Evolutionary conservation across 2,113 vertebrate genomes (phyloP).

Genomic region (human (Homo sapiens)): GRCh38 chr16:10191501-10192000

Average conservation of each 20-base stretch:
- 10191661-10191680: background rate
- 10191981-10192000: background rate
- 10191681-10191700: background rate
- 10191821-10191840: background rate
- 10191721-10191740: background rate
- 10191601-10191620: background rate
- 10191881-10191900: background rate
- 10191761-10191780: background rate
- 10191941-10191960: too few species aligned
- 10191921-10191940: background rate
- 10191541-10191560: fast-evolving
- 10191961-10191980: background rate
- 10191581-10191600: background rate
- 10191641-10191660: background rate
- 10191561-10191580: background rate
- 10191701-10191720: background rate
- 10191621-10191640: background rate
- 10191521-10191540: background rate
- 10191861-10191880: background rate
- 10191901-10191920: background rate
- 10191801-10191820: background rate
- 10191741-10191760: constrained; percentile 6
- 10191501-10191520: background rate
- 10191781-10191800: background rate
- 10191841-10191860: background rate